phyloP scores from a whole-genome alignment of 2,888 invertebrate species.

The Rotaria magnacalcarata region DNA sequence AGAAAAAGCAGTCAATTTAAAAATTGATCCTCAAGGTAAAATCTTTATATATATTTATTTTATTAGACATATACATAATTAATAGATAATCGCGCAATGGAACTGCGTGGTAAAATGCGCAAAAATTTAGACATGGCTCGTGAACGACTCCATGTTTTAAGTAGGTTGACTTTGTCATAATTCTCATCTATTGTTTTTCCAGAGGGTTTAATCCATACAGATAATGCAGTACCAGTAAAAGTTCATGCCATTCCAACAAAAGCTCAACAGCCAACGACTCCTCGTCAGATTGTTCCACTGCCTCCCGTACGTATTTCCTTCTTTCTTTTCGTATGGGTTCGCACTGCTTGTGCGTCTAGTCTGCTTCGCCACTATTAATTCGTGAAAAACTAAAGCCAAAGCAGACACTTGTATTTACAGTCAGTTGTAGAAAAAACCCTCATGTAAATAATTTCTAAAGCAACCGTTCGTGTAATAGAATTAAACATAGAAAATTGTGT shows the following conservation, averaged over 20 bases:
- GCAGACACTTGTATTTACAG: background rate
- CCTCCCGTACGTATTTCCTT: background rate
- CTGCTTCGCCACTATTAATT: background rate
- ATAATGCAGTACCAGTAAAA: background rate
- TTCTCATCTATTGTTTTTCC: background rate
- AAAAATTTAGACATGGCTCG: slow-evolving; percentile 89
- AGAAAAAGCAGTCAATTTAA: slow-evolving; percentile 9
- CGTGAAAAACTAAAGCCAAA: background rate
- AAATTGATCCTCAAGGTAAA: background rate
- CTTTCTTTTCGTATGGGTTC: background rate
- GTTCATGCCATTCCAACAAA: background rate
- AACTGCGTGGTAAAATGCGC: slow-evolving; percentile 92
- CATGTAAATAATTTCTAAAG: background rate
- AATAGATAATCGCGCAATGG: slow-evolving; percentile 76
- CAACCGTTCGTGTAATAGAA: background rate
- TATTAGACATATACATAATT: too few species aligned
- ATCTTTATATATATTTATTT: background rate
- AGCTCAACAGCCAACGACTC: background rate
- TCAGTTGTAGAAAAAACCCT: background rate
- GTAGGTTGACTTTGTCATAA: slow-evolving; percentile 62
- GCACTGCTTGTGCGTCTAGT: background rate
- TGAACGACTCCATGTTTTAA: slow-evolving; percentile 83
- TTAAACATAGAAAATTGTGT: background rate
- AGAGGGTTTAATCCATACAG: background rate
- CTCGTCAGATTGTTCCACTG: background rate